These are phyloP conservation scores for Diplosoma virens DNA, from an alignment of 23 tunicate species.

Conservation along the genomic window DNA sequence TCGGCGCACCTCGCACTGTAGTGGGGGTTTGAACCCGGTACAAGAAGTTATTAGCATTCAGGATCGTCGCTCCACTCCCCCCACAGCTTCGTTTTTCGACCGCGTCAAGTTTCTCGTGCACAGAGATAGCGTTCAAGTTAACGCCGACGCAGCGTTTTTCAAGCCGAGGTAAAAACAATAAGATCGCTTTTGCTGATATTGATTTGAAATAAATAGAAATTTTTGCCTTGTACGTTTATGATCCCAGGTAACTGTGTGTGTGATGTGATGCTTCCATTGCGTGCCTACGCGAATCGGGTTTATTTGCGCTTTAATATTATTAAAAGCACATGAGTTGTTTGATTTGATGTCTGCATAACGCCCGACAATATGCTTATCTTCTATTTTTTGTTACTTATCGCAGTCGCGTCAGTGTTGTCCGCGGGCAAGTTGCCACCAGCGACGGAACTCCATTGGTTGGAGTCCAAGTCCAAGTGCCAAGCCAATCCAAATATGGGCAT, in stretches of 20 bases:
- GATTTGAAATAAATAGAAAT: no score
- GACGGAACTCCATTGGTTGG: conserved; percentile 89
- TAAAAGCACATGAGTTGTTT: no score
- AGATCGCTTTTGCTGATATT: no score
- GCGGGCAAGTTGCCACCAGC: conserved; percentile 53
- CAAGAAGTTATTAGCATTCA: conserved; percentile 30
- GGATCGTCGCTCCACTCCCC: conserved; percentile 20
- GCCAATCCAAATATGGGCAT: conserved; percentile 42
- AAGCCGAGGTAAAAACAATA: conserved; percentile 44
- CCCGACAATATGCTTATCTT: no score
- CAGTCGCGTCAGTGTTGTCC: conserved; percentile 70
- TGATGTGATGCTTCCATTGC: no score
- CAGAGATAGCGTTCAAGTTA: conserved; percentile 39
- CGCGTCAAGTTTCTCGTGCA: conserved; percentile 48
- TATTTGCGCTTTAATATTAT: no score
- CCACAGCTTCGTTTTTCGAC: conserved; percentile 70
- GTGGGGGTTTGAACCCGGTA: conserved; percentile 66
- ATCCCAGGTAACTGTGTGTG: no score
- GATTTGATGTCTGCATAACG: no score
- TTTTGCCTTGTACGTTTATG: no score
- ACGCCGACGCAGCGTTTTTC: conserved; percentile 6
- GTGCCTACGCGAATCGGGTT: no score
- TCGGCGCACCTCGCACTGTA: conserved; percentile 51
- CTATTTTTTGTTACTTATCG: background rate
- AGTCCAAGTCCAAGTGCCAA: conserved; percentile 45